Evolutionary conservation across 1,140 invertebrate species (phyloP).

Genomic region (Trachymyrmex septentrionalis): DNA sequence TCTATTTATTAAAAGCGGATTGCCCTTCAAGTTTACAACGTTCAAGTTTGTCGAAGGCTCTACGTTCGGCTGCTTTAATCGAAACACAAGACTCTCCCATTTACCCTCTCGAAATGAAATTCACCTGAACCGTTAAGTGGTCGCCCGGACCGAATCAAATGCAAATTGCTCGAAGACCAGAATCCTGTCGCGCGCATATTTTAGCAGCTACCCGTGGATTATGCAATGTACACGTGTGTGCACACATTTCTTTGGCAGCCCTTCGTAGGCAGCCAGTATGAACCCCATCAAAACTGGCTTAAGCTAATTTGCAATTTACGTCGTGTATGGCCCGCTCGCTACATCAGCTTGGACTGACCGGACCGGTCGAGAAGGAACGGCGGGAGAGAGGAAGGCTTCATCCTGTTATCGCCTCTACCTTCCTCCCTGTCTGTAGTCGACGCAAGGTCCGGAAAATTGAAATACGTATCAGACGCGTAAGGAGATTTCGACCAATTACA

Average conservation of each 20-base stretch:
- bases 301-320: constrained; percentile 77
- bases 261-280: background rate
- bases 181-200: constrained; percentile 38
- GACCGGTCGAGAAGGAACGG: constrained; percentile 14
- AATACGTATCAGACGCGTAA: constrained; percentile 64
- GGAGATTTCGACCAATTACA: constrained; percentile 73
- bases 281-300: constrained; percentile 73
- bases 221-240: constrained; percentile 13
- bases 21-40: constrained; percentile 31
- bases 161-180: constrained; percentile 39
- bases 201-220: constrained; percentile 14
- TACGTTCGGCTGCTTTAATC: background rate
- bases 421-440: background rate
- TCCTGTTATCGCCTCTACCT: constrained; percentile 52
- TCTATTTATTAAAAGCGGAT: constrained; percentile 43
- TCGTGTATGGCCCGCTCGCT: constrained; percentile 50
- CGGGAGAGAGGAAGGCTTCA: constrained; percentile 29
- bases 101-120: constrained; percentile 11
- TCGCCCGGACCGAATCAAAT: constrained; percentile 41
- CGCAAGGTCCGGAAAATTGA: constrained; percentile 66
- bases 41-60: constrained; percentile 9
- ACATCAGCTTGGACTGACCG: constrained; percentile 53
- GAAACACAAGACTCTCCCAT: constrained; percentile 27
- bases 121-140: constrained; percentile 44
- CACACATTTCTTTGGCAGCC: constrained; percentile 23